These are phyloP conservation scores for Atta cephalotes DNA, from an alignment of 1,140 invertebrate genomes.

Conservation along the genomic window DNA sequence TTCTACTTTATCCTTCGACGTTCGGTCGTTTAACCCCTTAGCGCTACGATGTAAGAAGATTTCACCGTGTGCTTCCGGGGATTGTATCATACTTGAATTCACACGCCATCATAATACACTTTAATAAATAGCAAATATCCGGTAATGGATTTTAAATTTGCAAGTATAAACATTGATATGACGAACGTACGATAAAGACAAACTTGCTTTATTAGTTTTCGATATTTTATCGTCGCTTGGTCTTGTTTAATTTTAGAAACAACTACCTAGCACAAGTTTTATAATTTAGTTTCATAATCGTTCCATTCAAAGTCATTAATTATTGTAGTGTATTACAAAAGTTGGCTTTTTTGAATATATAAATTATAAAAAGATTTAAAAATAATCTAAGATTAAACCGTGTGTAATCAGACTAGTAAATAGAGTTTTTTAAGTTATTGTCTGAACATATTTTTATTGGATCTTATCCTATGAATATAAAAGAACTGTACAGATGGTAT, in stretches of 20 bases:
- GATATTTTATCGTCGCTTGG: slow-evolving; percentile 25
- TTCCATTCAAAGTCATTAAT: background rate
- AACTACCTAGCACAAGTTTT: background rate
- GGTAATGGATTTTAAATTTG: slow-evolving; percentile 27
- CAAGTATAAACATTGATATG: background rate
- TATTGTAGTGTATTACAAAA: background rate
- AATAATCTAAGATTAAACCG: too few species aligned
- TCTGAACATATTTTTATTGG: too few species aligned
- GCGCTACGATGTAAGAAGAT: slow-evolving; percentile 64
- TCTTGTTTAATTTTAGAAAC: slow-evolving; percentile 4
- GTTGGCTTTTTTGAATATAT: background rate
- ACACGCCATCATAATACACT: background rate
- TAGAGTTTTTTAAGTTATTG: too few species aligned
- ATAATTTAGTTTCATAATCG: background rate
- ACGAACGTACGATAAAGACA: background rate
- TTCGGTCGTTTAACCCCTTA: slow-evolving; percentile 66
- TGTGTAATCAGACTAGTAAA: too few species aligned
- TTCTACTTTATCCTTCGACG: slow-evolving; percentile 69
- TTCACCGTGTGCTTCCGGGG: slow-evolving; percentile 56
- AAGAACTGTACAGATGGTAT: too few species aligned
- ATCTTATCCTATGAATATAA: too few species aligned
- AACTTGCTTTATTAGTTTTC: slow-evolving; percentile 9
- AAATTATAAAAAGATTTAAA: background rate
- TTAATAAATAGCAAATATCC: slow-evolving; percentile 40
- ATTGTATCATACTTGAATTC: slow-evolving; percentile 65